Conservation (phyloP, 2,888 invertebrate genomes). For the Ophraella communa region DNA sequence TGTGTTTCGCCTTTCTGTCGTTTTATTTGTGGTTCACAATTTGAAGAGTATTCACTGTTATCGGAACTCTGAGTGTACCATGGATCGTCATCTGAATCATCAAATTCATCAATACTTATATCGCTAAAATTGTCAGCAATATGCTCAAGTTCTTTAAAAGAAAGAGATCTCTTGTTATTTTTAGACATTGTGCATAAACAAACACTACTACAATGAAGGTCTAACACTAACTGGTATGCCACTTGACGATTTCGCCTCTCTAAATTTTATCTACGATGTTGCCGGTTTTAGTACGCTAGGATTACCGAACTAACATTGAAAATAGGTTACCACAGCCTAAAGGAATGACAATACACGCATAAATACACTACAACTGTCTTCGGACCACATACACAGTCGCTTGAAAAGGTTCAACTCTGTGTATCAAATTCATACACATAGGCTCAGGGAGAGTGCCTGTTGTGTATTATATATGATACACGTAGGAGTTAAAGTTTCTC, state of each 20-base stretch:
- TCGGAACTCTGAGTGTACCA: no score
- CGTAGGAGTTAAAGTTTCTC: not conserved
- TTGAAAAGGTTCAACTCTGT: not conserved
- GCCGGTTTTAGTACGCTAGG: not conserved
- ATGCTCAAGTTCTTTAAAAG: not conserved
- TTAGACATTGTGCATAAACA: no score
- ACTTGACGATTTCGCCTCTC: not conserved
- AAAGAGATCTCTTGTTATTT: no score
- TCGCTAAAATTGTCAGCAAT: not conserved
- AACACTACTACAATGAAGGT: not conserved
- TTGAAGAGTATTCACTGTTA: no score
- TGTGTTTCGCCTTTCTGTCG: no score
- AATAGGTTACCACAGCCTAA: no score
- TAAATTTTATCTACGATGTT: not conserved
- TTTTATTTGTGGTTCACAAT: no score
- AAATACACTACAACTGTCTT: no score
- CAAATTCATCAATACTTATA: no score
- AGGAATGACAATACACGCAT: no score
- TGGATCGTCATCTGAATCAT: no score
- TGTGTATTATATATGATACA: not conserved
- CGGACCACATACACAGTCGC: no score
- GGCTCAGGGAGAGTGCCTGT: not conserved
- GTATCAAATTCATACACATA: not conserved
- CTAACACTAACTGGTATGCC: not conserved
- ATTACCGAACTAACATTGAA: not conserved